Evolutionary conservation across 2,888 invertebrate species (phyloP), one percentile per base, ranked within the genome.

Genomic region (Anagyrus pseudococci): DNA sequence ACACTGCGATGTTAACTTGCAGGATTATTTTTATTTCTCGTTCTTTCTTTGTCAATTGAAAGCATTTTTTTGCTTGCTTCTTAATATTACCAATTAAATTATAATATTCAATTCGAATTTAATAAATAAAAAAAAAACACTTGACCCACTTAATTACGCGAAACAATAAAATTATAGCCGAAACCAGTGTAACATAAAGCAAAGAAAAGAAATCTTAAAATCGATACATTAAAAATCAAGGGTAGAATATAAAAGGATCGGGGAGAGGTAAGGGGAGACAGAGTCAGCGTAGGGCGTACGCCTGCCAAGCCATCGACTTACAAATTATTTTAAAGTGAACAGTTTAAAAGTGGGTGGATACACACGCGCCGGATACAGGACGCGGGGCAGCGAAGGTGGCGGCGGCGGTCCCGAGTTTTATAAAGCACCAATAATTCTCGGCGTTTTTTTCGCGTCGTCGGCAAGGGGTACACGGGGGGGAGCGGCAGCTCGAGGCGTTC

Each of bases 251-350:
- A 37, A 13, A 15, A 15, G 3, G 33, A 15, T 8, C 33, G 8
- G 15, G 15, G 10, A 4, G 29, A 37, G 33, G 15, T 37, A 37
- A 37, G 8, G 15, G 15, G 15, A 37, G 23, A 37, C 43, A 23
- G 23, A 25, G 10, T 26, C 40, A 49, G 37, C 37, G 55, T 25
- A 20, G 54, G 43, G 22, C 13, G 41, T 17, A 25, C 13, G 33
- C 22, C n/a, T 22, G n/a, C n/a, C n/a, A 19, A 13, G 37, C 46
- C 54, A 48, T 46, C 44, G 46, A 64, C 50, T 56, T 64, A 59
- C 50, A 64, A 55, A 59, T 64, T 64, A 64, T 64, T 64, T 58
- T 59, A 64, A 59, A 64, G 52, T 50, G 52, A 64, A 59, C 59
- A 52, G 55, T 55, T 64, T 46, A 56, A 55, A 64, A 56, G 52